phyloP scores from a whole-genome alignment of 2,113 vertebrate species.

The Hystrix cristata region DNA sequence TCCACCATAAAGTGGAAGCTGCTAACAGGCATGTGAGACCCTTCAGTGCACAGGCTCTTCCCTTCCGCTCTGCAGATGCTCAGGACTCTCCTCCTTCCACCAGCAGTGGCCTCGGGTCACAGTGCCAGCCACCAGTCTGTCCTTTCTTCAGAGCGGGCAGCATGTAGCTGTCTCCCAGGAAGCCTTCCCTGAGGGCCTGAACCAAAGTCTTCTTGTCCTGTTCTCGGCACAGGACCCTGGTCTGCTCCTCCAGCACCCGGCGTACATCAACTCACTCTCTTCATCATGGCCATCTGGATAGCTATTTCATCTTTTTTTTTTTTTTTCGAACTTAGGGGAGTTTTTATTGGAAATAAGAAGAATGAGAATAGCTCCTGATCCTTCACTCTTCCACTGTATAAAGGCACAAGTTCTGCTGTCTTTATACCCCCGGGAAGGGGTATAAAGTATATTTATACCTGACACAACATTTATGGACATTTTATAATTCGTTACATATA shows the following conservation, averaged over 20 bases:
- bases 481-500: neutral
- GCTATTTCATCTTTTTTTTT: neutral
- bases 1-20: neutral
- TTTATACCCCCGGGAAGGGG: neutral
- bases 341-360: neutral
- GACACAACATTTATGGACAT: neutral
- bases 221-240: neutral
- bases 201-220: neutral
- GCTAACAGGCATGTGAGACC: neutral
- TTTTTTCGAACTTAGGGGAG: neutral
- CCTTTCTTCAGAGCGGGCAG: neutral
- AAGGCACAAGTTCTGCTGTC: neutral
- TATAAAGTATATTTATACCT: neutral
- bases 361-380: neutral
- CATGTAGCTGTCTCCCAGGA: neutral
- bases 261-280: neutral
- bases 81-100: neutral
- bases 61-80: neutral
- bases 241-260: neutral
- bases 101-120: neutral
- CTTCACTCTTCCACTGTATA: neutral
- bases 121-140: neutral
- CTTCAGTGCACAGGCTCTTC: neutral
- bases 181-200: neutral
- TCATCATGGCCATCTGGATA: neutral